phyloP scores from a whole-genome alignment of 1,140 invertebrate species.

The Pectinophora gossypiella region DNA sequence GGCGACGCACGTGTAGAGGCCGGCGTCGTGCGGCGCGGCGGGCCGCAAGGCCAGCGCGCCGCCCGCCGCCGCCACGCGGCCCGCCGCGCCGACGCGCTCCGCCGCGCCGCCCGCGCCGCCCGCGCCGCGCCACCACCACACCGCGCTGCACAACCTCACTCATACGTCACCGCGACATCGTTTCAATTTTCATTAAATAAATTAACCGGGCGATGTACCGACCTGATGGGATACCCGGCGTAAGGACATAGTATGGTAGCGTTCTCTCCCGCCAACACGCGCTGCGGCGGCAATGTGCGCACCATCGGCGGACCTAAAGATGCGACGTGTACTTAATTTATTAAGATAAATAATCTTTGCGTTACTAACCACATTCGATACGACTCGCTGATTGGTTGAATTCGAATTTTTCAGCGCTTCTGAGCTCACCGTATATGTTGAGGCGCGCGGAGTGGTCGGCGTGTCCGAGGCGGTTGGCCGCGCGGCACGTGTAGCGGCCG shows the following conservation, averaged over 20 bases:
- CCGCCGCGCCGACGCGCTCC: constrained; percentile 26
- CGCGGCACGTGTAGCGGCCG: constrained; percentile 87
- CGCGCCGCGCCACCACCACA: constrained; percentile 42
- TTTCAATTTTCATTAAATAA: constrained; percentile 35
- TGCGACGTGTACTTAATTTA: too few species aligned
- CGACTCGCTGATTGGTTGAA: too few species aligned
- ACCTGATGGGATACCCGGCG: constrained; percentile 89
- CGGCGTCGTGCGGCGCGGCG: constrained; percentile 80
- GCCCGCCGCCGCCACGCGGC: constrained; percentile 37
- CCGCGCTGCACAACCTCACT: constrained; percentile 24
- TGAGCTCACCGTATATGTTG: constrained; percentile 90
- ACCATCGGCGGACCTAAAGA: constrained; percentile 86
- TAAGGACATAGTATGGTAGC: constrained; percentile 89
- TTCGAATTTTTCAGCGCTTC: too few species aligned
- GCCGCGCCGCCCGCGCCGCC: constrained; percentile 15
- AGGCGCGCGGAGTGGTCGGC: constrained; percentile 84
- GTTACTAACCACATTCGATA: too few species aligned
- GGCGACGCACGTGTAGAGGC: constrained; percentile 89
- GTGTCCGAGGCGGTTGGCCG: constrained; percentile 82
- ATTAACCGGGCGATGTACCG: constrained; percentile 67
- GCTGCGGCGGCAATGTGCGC: constrained; percentile 84
- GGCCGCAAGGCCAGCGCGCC: constrained; percentile 82
- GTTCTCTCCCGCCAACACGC: constrained; percentile 86
- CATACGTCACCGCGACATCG: neutral
- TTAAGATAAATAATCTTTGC: too few species aligned